Base-by-base conservation (phyloP, 2,888 invertebrate genomes). In the Lasioglossum malachurum region DNA sequence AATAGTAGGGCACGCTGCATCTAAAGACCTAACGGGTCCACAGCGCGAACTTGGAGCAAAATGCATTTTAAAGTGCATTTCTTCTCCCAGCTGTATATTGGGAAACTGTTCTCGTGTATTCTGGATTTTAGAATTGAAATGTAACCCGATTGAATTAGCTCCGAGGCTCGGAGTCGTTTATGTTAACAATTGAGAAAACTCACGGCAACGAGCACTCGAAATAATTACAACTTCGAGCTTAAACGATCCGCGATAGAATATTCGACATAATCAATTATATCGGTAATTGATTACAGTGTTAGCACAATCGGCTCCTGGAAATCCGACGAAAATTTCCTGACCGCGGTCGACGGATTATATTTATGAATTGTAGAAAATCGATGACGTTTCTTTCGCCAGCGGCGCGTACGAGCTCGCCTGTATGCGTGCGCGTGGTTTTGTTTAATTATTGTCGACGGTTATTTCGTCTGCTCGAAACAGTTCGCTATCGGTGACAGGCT, bases 241-340 rank as follows among this genome's bases (percentile, higher is more conserved):
- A 73, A 79, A 69, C 53, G 67, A 7, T 35, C 2, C 35, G 27
- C 35, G 69, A 67, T 44, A 53, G 75, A 78, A 74, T 80, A 77
- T 78, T 80, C 87, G 84, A 87, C 79, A 75, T 78, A 83, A 87
- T 89, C 89, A 86, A 89, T 88, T 84, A 88, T 64, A 64, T 80
- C 89, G 82, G 83, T 75, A 81, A 87, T 89, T 89, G 84, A 89
- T 86, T 84, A 89, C 88, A 77, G 83, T 73, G 77, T 12, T 77
- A 78, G 83, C 82, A 82, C 80, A 83, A 87, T 82, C 82, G 86
- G 78, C 79, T 67, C 60, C 71, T 69, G 88, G 75, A 83, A 88
- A 88, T 83, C 76, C 80, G 77, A 80, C 86, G 60, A 88, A 88
- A 88, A 88, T 88, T 87, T 86, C 79, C 74, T 69, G 53, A 71